Percentiles rank a stretch among this genome's conserved stretches.
phyloP scores from a whole-genome alignment of 2,113 vertebrate species.

The Onychorhynchus coronatus region DNA sequence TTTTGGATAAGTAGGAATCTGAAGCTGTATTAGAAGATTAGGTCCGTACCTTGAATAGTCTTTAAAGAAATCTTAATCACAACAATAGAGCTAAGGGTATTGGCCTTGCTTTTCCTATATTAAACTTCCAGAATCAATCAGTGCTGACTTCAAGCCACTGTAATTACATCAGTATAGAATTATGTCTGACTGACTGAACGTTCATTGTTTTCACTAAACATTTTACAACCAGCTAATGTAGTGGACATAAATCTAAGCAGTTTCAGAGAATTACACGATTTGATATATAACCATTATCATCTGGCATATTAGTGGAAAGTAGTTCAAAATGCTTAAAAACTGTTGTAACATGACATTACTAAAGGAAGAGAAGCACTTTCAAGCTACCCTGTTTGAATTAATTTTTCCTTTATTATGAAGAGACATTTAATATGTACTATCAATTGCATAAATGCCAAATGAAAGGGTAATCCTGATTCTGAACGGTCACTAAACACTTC shows the following conservation, averaged over 20 bases:
- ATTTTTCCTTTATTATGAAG: background rate
- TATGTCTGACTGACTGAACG: background rate
- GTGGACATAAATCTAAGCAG: background rate
- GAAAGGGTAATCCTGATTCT: background rate
- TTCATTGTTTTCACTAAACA: conserved; percentile 5
- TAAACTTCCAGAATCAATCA: background rate
- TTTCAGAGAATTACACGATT: background rate
- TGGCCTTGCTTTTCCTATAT: background rate
- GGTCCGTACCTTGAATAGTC: background rate
- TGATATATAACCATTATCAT: background rate
- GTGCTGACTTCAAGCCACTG: background rate
- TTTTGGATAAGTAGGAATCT: background rate
- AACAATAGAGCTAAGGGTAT: background rate
- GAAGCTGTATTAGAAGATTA: background rate
- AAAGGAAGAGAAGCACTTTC: background rate
- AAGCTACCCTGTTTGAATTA: background rate
- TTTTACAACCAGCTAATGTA: background rate
- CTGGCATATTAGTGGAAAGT: background rate
- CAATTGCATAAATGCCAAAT: background rate
- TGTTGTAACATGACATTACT: background rate
- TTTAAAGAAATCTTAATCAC: background rate
- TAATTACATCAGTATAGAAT: background rate
- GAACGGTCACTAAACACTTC: background rate
- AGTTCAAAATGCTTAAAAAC: background rate
- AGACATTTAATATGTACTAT: background rate